Evolutionary conservation across 2,797 vertebrate species (phyloP).

Genomic region (Xyrichtys novacula): DNA sequence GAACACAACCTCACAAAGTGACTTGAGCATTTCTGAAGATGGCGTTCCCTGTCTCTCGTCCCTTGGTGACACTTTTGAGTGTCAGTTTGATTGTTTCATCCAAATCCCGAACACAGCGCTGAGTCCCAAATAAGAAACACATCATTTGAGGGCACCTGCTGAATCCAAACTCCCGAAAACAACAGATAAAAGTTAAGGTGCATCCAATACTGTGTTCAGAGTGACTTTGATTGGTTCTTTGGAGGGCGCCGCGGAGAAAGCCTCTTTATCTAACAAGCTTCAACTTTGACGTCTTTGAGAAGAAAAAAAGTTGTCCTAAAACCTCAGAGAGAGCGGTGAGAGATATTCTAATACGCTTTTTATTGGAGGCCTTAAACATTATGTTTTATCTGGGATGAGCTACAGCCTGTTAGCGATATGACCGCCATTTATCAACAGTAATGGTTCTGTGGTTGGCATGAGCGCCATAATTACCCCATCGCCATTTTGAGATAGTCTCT

Average conservation of each 20-base stretch:
- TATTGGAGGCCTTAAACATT: slow-evolving; percentile 24
- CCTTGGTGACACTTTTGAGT: slow-evolving; percentile 1
- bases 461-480: slow-evolving; percentile 34
- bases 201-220: not conserved
- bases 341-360: slow-evolving; percentile 24
- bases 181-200: slow-evolving; percentile 18
- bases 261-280: slow-evolving; percentile 5
- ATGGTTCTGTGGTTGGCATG: slow-evolving; percentile 21
- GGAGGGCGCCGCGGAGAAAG: not conserved
- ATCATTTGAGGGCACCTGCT: slow-evolving; percentile 16
- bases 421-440: slow-evolving; percentile 41
- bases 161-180: slow-evolving; percentile 13
- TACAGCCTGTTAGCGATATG: slow-evolving; percentile 19
- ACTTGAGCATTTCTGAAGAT: not conserved
- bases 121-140: slow-evolving; percentile 1
- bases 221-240: slow-evolving; percentile 4
- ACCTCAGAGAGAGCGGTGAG: slow-evolving; percentile 3
- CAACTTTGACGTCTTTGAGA: slow-evolving; percentile 5
- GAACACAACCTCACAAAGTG: not conserved
- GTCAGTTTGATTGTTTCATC: slow-evolving; percentile 33
- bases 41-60: not conserved
- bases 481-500: slow-evolving; percentile 29
- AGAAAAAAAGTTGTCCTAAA: slow-evolving; percentile 7
- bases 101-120: slow-evolving; percentile 10
- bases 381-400: slow-evolving; percentile 18